Base-by-base conservation (phyloP, 64 coral and sea anemone genomes). In the Stylophora pistillata region DNA sequence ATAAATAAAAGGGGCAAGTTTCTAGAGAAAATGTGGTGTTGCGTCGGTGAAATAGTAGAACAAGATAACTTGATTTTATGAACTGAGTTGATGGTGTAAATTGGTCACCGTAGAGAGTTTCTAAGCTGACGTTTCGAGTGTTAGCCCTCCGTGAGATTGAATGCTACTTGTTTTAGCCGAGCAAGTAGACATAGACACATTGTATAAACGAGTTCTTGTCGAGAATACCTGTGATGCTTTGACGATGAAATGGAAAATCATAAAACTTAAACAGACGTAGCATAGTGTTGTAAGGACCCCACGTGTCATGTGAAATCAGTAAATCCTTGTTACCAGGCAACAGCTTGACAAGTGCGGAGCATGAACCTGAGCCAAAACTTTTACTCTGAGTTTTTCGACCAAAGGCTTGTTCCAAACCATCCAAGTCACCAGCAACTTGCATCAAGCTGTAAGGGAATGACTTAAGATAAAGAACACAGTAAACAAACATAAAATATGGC, bases 201-300 rank as follows among this genome's bases (percentile, higher is more conserved):
- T 3, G 37, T 47, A 47, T 47, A 7, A 47, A 47, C 37, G 7
- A 47, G 23, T 20, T 7, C 58, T 15, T 26, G 23, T 15, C 21
- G 4, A 12, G 27, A 52, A 26, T 32, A 53, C 30, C 34, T 27
- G 33, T 70, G 74, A 76, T 80, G 72, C 55, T 58, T 76, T 78
- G 58, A 79, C 34, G 16, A 78, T 68, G 0, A 78, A 80, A 81
- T 58, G 66, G 18, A 81, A 89, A 78, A 71, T 89, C 68, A 53
- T 89, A 89, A 72, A 80, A 76, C 77, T 89, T 89, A 61, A 89
- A 89, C 32, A 89, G 62, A 47, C 88, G 74, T 13, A 80, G 74
- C 88, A 89, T 89, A 10, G 29, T 29, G 27, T 89, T 72, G 30
- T 89, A 89, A 54, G 88, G 18, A 26, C 60, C 88, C 88, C 88